A percentile compares a stretch with the other conserved stretches of the same genome.
These are phyloP conservation scores for Atta cephalotes DNA, from an alignment of 1,140 invertebrate species.

Conservation along the genomic window DNA sequence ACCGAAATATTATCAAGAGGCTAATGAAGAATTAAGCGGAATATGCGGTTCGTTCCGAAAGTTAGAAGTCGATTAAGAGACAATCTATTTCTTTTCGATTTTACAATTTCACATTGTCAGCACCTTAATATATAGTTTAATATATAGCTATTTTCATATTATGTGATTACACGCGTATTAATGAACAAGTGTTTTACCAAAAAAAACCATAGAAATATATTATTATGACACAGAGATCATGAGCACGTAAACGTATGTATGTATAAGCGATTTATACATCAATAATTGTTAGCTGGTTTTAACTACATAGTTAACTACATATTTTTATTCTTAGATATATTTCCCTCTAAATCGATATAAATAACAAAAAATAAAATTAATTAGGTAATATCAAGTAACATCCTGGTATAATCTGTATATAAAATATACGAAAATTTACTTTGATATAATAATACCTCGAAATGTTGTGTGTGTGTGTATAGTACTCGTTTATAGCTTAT, in stretches of 20 bases:
- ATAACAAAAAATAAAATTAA: slow-evolving; percentile 8
- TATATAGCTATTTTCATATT: background rate
- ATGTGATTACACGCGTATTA: slow-evolving; percentile 1
- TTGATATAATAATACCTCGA: slow-evolving; percentile 19
- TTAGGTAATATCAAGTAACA: background rate
- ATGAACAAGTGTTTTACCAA: slow-evolving; percentile 35
- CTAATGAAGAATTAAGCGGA: slow-evolving; percentile 89
- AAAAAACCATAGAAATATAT: slow-evolving; percentile 18
- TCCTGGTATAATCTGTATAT: background rate
- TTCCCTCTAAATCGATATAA: slow-evolving; percentile 10
- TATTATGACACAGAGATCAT: background rate
- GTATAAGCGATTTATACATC: background rate
- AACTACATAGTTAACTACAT: background rate
- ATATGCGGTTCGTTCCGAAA: slow-evolving; percentile 93
- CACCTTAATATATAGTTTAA: background rate
- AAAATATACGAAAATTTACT: slow-evolving; percentile 4
- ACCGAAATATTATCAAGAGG: slow-evolving; percentile 87
- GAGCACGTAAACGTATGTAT: background rate
- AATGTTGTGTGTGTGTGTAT: slow-evolving; percentile 22
- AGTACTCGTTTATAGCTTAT: background rate
- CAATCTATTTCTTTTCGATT: background rate
- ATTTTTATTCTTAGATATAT: background rate
- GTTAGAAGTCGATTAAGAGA: slow-evolving; percentile 91
- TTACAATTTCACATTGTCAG: background rate
- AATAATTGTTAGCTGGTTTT: background rate